Conservation (phyloP, 2,797 vertebrate genomes). For the Limosa lapponica region DNA sequence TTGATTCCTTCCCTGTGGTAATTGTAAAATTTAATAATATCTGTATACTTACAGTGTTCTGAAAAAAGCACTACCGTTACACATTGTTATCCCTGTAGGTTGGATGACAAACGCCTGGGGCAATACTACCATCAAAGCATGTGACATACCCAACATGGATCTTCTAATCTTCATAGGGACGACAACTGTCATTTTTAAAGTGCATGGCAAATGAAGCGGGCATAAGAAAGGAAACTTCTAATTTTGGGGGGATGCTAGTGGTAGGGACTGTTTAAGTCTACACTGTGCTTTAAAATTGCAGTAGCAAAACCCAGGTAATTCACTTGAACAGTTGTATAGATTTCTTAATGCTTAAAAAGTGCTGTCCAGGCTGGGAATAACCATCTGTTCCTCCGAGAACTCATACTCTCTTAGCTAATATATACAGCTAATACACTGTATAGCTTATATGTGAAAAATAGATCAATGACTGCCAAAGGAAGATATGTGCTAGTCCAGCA, state of each 20-base stretch:
- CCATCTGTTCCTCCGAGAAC: slow-evolving; percentile 39
- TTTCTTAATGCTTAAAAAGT: slow-evolving; percentile 57
- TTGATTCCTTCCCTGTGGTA: slow-evolving; percentile 87
- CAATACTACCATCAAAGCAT: slow-evolving; percentile 87
- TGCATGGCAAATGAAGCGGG: slow-evolving; percentile 71
- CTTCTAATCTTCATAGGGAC: slow-evolving; percentile 87
- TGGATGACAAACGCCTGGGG: slow-evolving; percentile 88
- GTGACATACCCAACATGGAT: slow-evolving; percentile 76
- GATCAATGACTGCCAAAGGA: slow-evolving; percentile 1
- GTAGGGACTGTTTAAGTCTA: not conserved
- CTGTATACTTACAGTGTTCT: slow-evolving; percentile 81
- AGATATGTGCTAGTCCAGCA: not conserved
- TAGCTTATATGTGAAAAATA: not conserved
- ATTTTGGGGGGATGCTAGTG: not conserved
- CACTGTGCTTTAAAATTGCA: not conserved
- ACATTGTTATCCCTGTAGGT: slow-evolving; percentile 89
- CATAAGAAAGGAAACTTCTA: slow-evolving; percentile 33
- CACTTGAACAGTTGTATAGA: slow-evolving; percentile 40
- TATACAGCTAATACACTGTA: not conserved
- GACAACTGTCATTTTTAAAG: slow-evolving; percentile 87
- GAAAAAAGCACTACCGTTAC: slow-evolving; percentile 81
- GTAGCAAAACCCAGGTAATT: slow-evolving; percentile 18
- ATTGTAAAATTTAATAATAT: slow-evolving; percentile 87
- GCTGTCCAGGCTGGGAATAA: slow-evolving; percentile 25
- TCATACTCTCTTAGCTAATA: not conserved